Evolutionary conservation across 1,140 invertebrate genomes (phyloP).

Genomic region (Sycophila sp.): DNA sequence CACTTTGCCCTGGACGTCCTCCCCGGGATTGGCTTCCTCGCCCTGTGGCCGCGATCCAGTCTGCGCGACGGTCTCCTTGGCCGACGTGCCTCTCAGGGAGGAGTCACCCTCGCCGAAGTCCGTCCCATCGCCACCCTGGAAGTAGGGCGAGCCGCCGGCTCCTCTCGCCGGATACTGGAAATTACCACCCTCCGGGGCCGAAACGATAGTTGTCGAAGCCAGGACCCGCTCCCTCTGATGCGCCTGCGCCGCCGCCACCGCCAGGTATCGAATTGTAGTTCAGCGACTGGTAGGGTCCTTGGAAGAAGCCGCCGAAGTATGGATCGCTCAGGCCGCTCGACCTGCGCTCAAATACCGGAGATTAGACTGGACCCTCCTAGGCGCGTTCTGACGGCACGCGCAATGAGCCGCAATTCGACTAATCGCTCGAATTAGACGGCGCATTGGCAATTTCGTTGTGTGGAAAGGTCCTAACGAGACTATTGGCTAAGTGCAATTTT

Average conservation of each 20-base stretch:
- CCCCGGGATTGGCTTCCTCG: background rate
- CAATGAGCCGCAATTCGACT: too few species aligned
- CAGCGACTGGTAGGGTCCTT: slow-evolving; percentile 3
- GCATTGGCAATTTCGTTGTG: too few species aligned
- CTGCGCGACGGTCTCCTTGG: background rate
- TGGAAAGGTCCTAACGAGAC: too few species aligned
- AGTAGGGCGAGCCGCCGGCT: background rate
- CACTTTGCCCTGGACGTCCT: background rate
- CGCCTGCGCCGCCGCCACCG: background rate
- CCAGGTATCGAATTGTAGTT: background rate
- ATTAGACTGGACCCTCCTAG: too few species aligned
- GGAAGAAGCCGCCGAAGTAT: slow-evolving; percentile 6
- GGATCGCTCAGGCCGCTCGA: background rate
- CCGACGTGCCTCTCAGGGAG: background rate
- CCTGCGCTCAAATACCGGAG: too few species aligned
- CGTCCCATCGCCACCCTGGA: background rate
- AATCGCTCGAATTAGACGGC: too few species aligned
- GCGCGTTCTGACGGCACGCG: too few species aligned
- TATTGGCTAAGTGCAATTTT: too few species aligned
- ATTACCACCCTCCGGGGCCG: background rate
- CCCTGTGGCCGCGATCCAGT: background rate
- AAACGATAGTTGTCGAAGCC: background rate
- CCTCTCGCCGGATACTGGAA: background rate
- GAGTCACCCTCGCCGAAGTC: slow-evolving; percentile 12
- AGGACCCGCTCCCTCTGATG: background rate